Conservation (phyloP, 2,113 vertebrate species). For the Cochlearius cochlearius region DNA sequence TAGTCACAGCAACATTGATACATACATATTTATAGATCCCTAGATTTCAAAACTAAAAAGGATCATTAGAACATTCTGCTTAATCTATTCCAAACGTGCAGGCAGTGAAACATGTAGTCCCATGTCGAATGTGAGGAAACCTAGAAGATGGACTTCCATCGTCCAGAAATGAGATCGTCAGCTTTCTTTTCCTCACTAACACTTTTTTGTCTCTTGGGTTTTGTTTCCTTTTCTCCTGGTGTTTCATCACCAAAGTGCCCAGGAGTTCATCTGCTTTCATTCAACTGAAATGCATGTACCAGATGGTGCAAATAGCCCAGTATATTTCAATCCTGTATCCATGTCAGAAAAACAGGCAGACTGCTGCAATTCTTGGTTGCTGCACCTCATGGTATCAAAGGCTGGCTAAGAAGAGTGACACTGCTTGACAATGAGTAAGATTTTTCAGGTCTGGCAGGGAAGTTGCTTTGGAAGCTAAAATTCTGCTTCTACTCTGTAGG, state of each 20-base stretch:
- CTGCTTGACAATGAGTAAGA: conserved; percentile 56
- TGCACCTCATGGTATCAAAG: conserved; percentile 67
- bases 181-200: conserved; percentile 9
- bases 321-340: conserved; percentile 66
- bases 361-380: conserved; percentile 63
- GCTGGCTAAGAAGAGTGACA: conserved; percentile 55
- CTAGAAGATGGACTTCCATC: not conserved
- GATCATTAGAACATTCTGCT: conserved; percentile 55
- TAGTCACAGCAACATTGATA: conserved; percentile 50
- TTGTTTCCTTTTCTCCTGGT: conserved; percentile 59
- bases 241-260: conserved; percentile 60
- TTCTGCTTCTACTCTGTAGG: conserved; percentile 21
- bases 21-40: conserved; percentile 62
- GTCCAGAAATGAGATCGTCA: conserved; percentile 30
- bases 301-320: conserved; percentile 65
- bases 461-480: conserved; percentile 55
- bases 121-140: not conserved
- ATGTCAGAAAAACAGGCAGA: conserved; percentile 56
- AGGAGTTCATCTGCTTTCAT: conserved; percentile 56
- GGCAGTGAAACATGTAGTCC: not conserved
- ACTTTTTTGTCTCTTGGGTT: conserved; percentile 39
- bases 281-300: conserved; percentile 65
- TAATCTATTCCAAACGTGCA: conserved; percentile 2
- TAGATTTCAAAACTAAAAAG: conserved; percentile 42
- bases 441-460: conserved; percentile 61